Percentiles rank a stretch among this genome's conserved stretches.
Conservation (phyloP, 2,797 vertebrate genomes). For the Triplophysa yarkandensis region DNA sequence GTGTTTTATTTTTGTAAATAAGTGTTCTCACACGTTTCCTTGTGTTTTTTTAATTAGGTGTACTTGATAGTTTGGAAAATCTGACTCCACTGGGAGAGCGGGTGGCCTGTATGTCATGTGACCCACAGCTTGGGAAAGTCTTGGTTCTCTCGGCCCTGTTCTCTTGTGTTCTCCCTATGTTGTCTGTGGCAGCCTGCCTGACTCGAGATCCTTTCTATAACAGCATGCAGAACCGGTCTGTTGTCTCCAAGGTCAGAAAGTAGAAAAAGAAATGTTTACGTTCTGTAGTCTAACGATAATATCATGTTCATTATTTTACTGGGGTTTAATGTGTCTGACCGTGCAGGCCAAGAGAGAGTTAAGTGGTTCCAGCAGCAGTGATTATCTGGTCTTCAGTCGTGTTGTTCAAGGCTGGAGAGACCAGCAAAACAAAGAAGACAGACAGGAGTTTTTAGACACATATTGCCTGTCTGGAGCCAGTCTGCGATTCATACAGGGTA, state of each 20-base stretch:
- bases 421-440: slow-evolving; percentile 70
- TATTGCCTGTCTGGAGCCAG: slow-evolving; percentile 80
- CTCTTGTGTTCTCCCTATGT: slow-evolving; percentile 87
- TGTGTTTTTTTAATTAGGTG: slow-evolving; percentile 72
- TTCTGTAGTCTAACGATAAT: neutral
- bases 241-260: slow-evolving; percentile 82
- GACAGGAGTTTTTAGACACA: slow-evolving; percentile 80
- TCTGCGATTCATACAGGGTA: slow-evolving; percentile 91
- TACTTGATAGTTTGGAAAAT: slow-evolving; percentile 85
- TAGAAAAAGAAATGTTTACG: no score
- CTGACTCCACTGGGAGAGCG: slow-evolving; percentile 89
- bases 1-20: neutral
- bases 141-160: slow-evolving; percentile 89
- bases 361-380: slow-evolving; percentile 84
- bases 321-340: neutral
- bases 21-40: neutral
- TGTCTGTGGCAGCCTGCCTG: slow-evolving; percentile 88
- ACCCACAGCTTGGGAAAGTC: slow-evolving; percentile 91
- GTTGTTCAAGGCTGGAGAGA: slow-evolving; percentile 85
- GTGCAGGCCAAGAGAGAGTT: slow-evolving; percentile 83
- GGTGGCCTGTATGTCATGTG: slow-evolving; percentile 88
- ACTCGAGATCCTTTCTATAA: slow-evolving; percentile 93
- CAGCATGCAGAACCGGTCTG: slow-evolving; percentile 87
- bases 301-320: neutral
- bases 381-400: slow-evolving; percentile 86